Evolutionary conservation across 2,888 invertebrate genomes (phyloP).

Genomic region (Hemithea aestivaria): DNA sequence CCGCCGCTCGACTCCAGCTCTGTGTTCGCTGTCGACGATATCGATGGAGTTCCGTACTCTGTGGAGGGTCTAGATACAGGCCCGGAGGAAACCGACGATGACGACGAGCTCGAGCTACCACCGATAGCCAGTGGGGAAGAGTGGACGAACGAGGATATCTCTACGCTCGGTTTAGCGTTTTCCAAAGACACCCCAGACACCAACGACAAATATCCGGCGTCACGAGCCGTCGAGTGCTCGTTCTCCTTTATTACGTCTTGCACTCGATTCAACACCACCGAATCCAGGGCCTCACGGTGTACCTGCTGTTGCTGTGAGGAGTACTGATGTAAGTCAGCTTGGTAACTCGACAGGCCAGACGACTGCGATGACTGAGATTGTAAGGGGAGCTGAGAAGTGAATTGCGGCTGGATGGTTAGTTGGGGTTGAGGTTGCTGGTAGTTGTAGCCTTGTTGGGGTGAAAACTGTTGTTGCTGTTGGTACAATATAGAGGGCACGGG

Average conservation of each 20-base stretch:
- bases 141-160: constrained; percentile 66
- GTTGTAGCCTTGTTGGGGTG: constrained; percentile 29
- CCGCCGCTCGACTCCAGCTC: constrained; percentile 21
- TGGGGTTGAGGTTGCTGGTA: constrained; percentile 30
- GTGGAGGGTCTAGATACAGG: constrained; percentile 29
- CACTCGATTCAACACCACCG: constrained; percentile 54
- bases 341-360: constrained; percentile 52
- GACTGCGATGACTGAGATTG: constrained; percentile 39
- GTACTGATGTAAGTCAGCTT: constrained; percentile 62
- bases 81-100: constrained; percentile 31
- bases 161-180: constrained; percentile 64
- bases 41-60: constrained; percentile 46
- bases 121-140: constrained; percentile 41
- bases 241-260: constrained; percentile 62
- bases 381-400: constrained; percentile 29
- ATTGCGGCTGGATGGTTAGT: constrained; percentile 25
- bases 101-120: constrained; percentile 24
- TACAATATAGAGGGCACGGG: constrained; percentile 18
- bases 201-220: constrained; percentile 59
- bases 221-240: constrained; percentile 61
- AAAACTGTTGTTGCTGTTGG: constrained; percentile 29
- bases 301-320: constrained; percentile 39
- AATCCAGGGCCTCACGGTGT: constrained; percentile 55
- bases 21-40: constrained; percentile 32
- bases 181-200: constrained; percentile 67